These are phyloP conservation scores for Xiphophorus maculatus DNA, from an alignment of 2,113 vertebrate genomes.

Conservation along the genomic window DNA sequence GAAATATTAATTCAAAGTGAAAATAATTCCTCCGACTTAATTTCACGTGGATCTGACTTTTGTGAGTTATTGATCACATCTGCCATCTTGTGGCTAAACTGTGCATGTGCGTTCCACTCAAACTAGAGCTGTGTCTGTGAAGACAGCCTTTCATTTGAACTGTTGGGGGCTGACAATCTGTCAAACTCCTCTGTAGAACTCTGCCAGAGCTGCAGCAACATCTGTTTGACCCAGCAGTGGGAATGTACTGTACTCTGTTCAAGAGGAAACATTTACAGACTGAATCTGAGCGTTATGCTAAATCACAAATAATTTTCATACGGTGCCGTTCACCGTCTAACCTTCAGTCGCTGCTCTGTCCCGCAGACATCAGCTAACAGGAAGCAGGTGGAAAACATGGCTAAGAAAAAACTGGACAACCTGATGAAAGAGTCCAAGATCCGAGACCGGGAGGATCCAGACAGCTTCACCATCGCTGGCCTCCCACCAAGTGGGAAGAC, in stretches of 20 bases:
- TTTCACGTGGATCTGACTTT: not conserved
- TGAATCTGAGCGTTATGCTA: not conserved
- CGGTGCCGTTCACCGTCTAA: not conserved
- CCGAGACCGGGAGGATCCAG: slow-evolving; percentile 91
- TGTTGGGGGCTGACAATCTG: too few relatives aligned
- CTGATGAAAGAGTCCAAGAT: slow-evolving; percentile 97
- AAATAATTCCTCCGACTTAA: not conserved
- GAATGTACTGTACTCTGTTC: too few relatives aligned
- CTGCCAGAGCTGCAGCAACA: too few relatives aligned
- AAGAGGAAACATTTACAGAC: not conserved
- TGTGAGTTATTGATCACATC: slow-evolving; percentile 9
- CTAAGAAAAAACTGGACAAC: slow-evolving; percentile 94
- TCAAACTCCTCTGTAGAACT: too few relatives aligned
- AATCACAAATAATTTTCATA: not conserved
- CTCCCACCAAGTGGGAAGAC: slow-evolving; percentile 80
- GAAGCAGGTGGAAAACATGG: slow-evolving; percentile 93
- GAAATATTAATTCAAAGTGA: not conserved
- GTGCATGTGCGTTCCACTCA: slow-evolving; percentile 35
- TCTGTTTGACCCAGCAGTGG: too few relatives aligned
- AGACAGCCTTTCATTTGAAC: not conserved
- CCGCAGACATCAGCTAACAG: slow-evolving; percentile 88
- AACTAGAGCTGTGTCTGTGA: too few relatives aligned
- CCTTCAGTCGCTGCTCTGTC: not conserved
- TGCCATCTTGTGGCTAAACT: slow-evolving; percentile 53
- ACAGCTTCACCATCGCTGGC: slow-evolving; percentile 86